Evolutionary conservation across 2,113 vertebrate genomes (phyloP).

Genomic region (Phycodurus eques): DNA sequence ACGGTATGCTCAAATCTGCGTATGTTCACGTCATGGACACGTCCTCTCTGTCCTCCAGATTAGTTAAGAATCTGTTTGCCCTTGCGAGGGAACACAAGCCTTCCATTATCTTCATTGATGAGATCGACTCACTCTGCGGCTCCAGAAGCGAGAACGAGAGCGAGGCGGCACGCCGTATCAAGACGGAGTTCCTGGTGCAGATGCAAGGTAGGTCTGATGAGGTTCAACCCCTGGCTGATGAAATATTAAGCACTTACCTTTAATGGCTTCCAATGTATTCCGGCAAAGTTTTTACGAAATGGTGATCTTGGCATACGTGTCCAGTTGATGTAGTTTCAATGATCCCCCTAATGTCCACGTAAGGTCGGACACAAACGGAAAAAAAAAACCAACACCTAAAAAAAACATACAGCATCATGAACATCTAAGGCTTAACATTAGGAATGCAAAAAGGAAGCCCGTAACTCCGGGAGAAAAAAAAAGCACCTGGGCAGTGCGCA

Average conservation of each 20-base stretch:
- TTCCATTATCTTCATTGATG: conserved; percentile 98
- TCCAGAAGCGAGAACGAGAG: conserved; percentile 98
- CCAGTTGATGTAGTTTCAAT: too few species aligned
- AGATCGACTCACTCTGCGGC: conserved; percentile 94
- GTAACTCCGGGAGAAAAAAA: too few species aligned
- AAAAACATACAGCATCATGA: too few species aligned
- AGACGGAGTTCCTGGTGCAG: conserved; percentile 96
- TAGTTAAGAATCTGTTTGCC: conserved; percentile 94
- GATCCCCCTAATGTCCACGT: not conserved
- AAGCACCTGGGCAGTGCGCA: too few species aligned
- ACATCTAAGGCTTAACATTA: too few species aligned
- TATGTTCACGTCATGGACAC: conserved; percentile 2
- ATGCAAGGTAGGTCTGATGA: conserved; percentile 85
- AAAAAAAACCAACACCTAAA: too few species aligned
- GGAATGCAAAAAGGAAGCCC: too few species aligned
- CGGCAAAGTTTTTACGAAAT: too few species aligned
- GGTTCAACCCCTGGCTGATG: too few species aligned
- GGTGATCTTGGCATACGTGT: too few species aligned
- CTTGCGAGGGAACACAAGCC: conserved; percentile 94
- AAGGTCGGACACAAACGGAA: not conserved
- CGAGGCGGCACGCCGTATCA: conserved; percentile 92
- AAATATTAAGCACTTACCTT: not conserved
- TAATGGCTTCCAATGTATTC: not conserved
- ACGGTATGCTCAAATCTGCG: not conserved
- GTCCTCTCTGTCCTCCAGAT: conserved; percentile 63